Evolutionary conservation across 1,140 invertebrate species (phyloP).

Genomic region (Drosophila sturtevanti): DNA sequence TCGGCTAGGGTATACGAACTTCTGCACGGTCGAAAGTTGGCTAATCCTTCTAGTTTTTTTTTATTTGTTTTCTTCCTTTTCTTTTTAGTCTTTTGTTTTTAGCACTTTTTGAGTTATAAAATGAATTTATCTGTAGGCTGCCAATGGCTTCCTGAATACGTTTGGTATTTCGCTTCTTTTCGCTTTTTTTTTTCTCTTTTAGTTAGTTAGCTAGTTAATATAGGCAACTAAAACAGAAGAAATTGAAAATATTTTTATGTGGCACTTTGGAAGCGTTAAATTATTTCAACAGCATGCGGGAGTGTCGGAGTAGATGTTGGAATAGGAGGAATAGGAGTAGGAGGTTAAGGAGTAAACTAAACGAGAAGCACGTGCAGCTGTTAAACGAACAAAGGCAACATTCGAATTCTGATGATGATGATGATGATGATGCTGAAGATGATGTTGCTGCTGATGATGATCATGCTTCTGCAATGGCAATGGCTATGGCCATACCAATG

Average conservation of each 20-base stretch:
- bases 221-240: constrained; percentile 22
- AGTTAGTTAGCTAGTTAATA: not conserved
- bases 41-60: too few relatives aligned
- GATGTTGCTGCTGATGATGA: not conserved
- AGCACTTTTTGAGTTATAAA: not conserved
- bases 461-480: not conserved
- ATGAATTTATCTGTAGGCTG: not conserved
- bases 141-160: not conserved
- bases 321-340: not conserved
- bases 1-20: too few relatives aligned
- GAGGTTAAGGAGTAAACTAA: not conserved
- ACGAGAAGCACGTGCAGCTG: constrained; percentile 24
- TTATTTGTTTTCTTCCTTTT: too few relatives aligned
- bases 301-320: constrained; percentile 23
- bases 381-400: constrained; percentile 9
- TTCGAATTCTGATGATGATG: not conserved
- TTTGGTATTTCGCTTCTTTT: not conserved
- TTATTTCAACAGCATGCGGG: not conserved
- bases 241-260: constrained; percentile 62
- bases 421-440: not conserved
- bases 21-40: too few relatives aligned
- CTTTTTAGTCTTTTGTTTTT: too few relatives aligned
- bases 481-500: not conserved
- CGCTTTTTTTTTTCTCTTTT: not conserved
- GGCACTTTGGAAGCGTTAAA: constrained; percentile 16